Base-by-base conservation (phyloP, 2,888 invertebrate species). In the Erpobdella octoculata region DNA sequence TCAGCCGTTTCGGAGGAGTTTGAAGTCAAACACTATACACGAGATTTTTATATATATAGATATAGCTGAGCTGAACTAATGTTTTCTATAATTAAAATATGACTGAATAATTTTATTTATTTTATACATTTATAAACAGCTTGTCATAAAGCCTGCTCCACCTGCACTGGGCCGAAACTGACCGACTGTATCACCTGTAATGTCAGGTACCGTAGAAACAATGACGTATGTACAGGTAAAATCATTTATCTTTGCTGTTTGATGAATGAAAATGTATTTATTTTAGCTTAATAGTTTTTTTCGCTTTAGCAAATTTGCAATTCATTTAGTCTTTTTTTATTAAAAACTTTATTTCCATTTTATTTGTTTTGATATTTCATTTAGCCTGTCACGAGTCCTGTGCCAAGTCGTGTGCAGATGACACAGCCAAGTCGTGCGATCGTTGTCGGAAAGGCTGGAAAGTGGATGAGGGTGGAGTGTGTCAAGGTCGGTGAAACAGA, bases 371-470 rank as follows among this genome's bases (percentile, higher is more conserved):
- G n/a, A n/a, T n/a, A n/a, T n/a, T n/a, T n/a, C 9, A 6, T 15
- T 4, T 35, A 73, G 72, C 72, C 0, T 73, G 73, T 58, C 73
- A 73, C 25, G 64, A 33, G 33, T 71, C 73, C 18, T 73, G 73
- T 64, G 37, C 36, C 41, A 31, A 9, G 18, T 67, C 68, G 6
- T 73, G 73, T 53, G 12, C 33, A 0, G 73, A 71, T 21, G 48
- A 38, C 9, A 61, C 53, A 5, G 82, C 83, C 12, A 81, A 80
- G 73, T 83, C 81, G 3, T 90, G 90, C 80, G 83, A 85, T 28
- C 86, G 86, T 64, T 90, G 90, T 81, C 86, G 85, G 41, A 81
- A 85, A 5, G 95, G 95, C 0, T 95, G 90, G 88, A 78, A 85
- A 35, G 48, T 41, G 21, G 46, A 58, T 2, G 87, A 89, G 73